Base-by-base conservation (phyloP, 2,888 invertebrate genomes). In the Drosophila greeni region DNA sequence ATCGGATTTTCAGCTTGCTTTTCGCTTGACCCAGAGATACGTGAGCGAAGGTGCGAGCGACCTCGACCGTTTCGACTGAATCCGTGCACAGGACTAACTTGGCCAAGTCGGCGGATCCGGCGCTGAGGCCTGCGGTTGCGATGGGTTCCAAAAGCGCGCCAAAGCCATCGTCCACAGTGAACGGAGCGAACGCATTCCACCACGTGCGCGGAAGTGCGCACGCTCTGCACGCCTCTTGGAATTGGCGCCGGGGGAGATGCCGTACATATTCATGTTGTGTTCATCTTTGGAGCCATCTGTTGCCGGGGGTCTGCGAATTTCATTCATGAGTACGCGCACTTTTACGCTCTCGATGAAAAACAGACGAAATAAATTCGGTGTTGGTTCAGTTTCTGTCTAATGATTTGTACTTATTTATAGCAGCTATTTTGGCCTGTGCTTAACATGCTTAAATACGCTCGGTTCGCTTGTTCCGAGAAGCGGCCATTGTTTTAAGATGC, bases 61-160 rank as follows among this genome's bases (percentile, higher is more conserved):
- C 55, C 39, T 40, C 82, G 74, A 77, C 84, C 72, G 84, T 51
- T 69, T 59, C 53, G 43, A 58, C 62, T 58, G 72, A 77, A 80
- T 84, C 81, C 80, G 69, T 75, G 58, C 60, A 59, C 61, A 84
- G 81, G 81, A 82, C 81, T 82, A 84, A 82, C 56, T 54, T 36
- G 47, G 43, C 45, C 42, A 62, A 65, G 58, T 42, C 48, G 54
- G 45, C 47, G 55, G 54, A 59, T 52, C 72, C 75, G 72, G 72
- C 74, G 51, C 54, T 47, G 45, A 66, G 60, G 55, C 53, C 67
- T 34, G 48, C 36, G 34, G n/a, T 39, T 20, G 26, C 31, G 57
- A 70, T 29, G 33, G 14, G n/a, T 18, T 48, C 47, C 55, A 70
- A 76, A 77, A 69, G 66, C 75, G 81, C 82, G 82, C 75, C 69